Evolutionary conservation across 2,113 vertebrate species (phyloP).

Genomic region (Perognathus longimembris): DNA sequence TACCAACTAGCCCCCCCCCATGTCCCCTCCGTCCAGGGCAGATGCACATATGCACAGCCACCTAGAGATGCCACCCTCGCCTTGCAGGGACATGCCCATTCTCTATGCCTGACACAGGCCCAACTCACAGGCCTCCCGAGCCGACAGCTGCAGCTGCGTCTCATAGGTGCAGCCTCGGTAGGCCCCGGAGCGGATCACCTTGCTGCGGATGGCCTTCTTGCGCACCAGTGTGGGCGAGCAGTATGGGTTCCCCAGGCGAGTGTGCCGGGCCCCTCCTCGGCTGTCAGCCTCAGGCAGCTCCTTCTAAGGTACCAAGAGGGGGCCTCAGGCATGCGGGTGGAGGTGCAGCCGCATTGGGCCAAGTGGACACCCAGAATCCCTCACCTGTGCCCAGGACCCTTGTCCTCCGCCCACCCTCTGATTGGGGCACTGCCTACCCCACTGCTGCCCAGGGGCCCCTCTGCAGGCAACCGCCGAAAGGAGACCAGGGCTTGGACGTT

Average conservation of each 20-base stretch:
- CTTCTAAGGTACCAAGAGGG: slow-evolving; percentile 74
- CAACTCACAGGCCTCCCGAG: slow-evolving; percentile 89
- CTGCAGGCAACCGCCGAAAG: slow-evolving; percentile 90
- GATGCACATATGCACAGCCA: neutral
- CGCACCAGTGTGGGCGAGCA: slow-evolving; percentile 94
- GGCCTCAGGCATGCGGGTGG: neutral
- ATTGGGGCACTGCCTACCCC: slow-evolving; percentile 85
- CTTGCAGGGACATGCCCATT: too few relatives aligned
- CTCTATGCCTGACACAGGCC: neutral
- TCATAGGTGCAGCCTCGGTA: slow-evolving; percentile 94
- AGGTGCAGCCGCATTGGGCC: neutral
- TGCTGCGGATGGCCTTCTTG: slow-evolving; percentile 95
- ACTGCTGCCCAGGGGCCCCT: slow-evolving; percentile 70
- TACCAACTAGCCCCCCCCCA: too few relatives aligned
- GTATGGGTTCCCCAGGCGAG: slow-evolving; percentile 86
- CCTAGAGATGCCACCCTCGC: neutral
- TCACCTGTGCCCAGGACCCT: neutral
- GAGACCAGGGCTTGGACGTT: slow-evolving; percentile 96
- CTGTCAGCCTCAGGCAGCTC: slow-evolving; percentile 73
- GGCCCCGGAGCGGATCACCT: slow-evolving; percentile 94
- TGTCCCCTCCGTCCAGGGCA: neutral
- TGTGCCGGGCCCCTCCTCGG: slow-evolving; percentile 49
- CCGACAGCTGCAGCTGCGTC: slow-evolving; percentile 87
- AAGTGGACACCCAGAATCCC: neutral
- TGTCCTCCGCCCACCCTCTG: neutral